A percentile compares a stretch with the other conserved stretches of the same genome.
These are phyloP conservation scores for Neodiprion lecontei DNA, from an alignment of 1,140 invertebrate species.

Conservation along the genomic window DNA sequence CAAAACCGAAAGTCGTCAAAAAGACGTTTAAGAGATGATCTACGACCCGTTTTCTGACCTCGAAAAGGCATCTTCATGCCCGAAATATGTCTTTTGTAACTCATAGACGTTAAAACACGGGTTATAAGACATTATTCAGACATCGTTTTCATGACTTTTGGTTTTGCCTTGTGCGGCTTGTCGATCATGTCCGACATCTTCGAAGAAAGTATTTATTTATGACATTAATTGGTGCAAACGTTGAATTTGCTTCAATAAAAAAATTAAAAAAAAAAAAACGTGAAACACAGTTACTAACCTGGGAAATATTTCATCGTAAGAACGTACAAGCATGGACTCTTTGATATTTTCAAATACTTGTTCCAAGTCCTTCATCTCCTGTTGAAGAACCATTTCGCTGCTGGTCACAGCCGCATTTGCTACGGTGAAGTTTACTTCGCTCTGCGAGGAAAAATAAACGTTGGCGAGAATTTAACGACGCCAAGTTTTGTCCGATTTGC, in stretches of 20 bases:
- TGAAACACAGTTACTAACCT: constrained; percentile 59
- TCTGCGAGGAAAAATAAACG: constrained; percentile 40
- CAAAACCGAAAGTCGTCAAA: constrained; percentile 21
- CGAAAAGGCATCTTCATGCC: constrained; percentile 9
- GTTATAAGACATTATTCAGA: no score
- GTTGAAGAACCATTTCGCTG: constrained; percentile 57
- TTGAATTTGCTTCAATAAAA: constrained; percentile 49
- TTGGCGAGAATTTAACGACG: constrained; percentile 18
- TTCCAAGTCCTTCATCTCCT: constrained; percentile 57
- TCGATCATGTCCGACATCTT: no score
- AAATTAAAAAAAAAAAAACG: constrained; percentile 57
- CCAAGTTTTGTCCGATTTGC: constrained; percentile 18
- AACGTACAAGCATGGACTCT: constrained; percentile 52
- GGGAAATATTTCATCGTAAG: constrained; percentile 60
- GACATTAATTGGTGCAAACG: constrained; percentile 26
- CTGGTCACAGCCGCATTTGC: constrained; percentile 52
- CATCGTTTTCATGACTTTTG: no score
- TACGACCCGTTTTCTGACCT: constrained; percentile 12
- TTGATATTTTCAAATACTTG: constrained; percentile 57
- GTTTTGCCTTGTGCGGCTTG: no score
- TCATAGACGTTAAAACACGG: no score
- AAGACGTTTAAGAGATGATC: constrained; percentile 22
- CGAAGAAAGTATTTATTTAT: no score
- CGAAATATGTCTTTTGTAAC: neutral
- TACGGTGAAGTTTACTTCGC: constrained; percentile 52